Percentiles rank a stretch among this genome's conserved stretches.
phyloP scores from a whole-genome alignment of 2,113 vertebrate species.

The Perca fluviatilis region DNA sequence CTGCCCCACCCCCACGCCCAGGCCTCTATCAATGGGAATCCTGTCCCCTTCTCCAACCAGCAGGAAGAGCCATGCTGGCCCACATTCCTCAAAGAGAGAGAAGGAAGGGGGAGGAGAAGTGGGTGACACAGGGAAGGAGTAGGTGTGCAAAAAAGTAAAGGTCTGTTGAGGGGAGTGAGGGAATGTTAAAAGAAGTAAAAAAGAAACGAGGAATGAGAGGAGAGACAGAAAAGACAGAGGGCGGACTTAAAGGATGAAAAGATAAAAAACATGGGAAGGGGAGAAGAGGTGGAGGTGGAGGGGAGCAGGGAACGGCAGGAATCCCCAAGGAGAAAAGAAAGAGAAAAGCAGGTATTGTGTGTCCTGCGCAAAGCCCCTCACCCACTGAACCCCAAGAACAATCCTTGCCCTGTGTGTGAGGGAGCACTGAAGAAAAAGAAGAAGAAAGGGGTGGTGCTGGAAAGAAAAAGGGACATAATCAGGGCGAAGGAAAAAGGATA shows the following conservation, averaged over 20 bases:
- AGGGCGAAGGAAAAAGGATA: not conserved
- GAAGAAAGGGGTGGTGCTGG: conserved; percentile 8
- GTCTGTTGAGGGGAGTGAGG: conserved; percentile 28
- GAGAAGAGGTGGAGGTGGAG: not conserved
- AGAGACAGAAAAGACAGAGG: not conserved
- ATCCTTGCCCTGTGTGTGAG: conserved; percentile 76
- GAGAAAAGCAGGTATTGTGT: conserved; percentile 76
- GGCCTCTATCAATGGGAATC: conserved; percentile 85
- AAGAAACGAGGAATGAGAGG: not conserved
- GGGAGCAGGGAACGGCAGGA: conserved; percentile 40
- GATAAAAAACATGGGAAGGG: not conserved
- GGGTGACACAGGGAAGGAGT: conserved; percentile 54
- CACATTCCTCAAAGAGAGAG: conserved; percentile 81
- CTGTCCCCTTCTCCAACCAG: conserved; percentile 79
- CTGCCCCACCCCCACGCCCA: conserved; percentile 66
- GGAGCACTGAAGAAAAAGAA: conserved; percentile 21
- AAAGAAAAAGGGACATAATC: conserved; percentile 22
- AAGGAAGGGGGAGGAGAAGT: conserved; percentile 55
- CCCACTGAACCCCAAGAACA: conserved; percentile 76
- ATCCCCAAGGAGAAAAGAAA: conserved; percentile 50
- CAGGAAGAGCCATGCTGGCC: conserved; percentile 80
- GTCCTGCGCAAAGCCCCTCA: conserved; percentile 55
- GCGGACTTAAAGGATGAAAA: not conserved
- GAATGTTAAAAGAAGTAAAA: conserved; percentile 6
- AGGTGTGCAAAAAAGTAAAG: conserved; percentile 47